Evolutionary conservation across 2,113 vertebrate genomes (phyloP), one percentile per base, ranked within the genome.

Genomic region (Ivindomyrus marchei): DNA sequence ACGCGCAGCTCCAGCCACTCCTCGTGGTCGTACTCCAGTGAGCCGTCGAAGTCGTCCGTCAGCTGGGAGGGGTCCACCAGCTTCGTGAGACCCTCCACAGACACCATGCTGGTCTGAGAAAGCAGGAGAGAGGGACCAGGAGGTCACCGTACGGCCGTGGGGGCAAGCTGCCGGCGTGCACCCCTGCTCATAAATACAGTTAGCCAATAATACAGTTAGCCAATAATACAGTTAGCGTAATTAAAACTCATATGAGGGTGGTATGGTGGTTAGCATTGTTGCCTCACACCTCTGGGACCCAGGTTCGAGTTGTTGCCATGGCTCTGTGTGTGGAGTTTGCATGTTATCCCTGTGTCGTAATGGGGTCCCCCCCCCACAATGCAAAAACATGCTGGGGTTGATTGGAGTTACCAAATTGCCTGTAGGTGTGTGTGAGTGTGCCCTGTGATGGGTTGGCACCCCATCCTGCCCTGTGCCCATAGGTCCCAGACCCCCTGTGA

Each of bases 1-100:
- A 99, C 97, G 0, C 98, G 97, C 90, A 99, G 94, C 93, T 99
- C 98, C 7, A 99, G 99, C 98, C 98, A 99, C 92, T 99, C 98
- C 88, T 99, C 98, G 0, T 99, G 98, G 95, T 99, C 97, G 88
- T 99, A 99, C 96, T 99, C 98, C 96, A 99, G 90, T 0, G 98
- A 97, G 62, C 98, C 98, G 0, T 99, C 98, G 2, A 99, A 98
- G 92, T 99, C 98, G 49, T 97, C 96, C 0, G 98, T 99, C 93
- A 99, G 95, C 94, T 99, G 98, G 53, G 98, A 99, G 24, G 97
- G 98, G 94, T 99, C 98, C 27, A 99, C 97, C 1, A 99, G 96
- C 89, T 98, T 98, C 0, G 98, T 97, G 91, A 99, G 96, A 39
- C 98, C 98, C 93, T 99, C 98, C 93, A 99, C 98, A 0, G 98